phyloP scores from a whole-genome alignment of 2,888 invertebrate species.

The Heteropelma amictum region DNA sequence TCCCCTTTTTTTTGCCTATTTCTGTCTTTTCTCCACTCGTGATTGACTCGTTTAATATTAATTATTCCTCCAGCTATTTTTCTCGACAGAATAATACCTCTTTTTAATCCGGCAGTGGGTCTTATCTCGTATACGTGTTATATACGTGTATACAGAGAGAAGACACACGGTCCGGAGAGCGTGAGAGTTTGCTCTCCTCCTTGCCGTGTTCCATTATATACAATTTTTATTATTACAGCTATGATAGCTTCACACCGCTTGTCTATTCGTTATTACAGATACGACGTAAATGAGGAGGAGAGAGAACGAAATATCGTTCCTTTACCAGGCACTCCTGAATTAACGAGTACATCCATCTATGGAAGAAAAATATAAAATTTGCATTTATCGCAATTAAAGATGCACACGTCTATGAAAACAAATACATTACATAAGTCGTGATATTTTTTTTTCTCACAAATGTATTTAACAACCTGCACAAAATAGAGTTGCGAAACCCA shows the following conservation, averaged over 20 bases:
- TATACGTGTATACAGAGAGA: background rate
- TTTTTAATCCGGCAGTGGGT: background rate
- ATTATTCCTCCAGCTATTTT: constrained; percentile 44
- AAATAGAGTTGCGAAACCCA: too few relatives aligned
- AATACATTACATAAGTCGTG: too few relatives aligned
- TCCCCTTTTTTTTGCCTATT: constrained; percentile 27
- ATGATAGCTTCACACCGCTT: constrained; percentile 41
- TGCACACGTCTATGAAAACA: too few relatives aligned
- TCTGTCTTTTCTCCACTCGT: background rate
- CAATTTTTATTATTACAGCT: constrained; percentile 35
- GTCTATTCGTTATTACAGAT: constrained; percentile 13
- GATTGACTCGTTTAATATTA: constrained; percentile 51
- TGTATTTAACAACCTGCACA: too few relatives aligned
- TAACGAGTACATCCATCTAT: too few relatives aligned
- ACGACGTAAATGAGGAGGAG: background rate
- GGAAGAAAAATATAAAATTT: too few relatives aligned
- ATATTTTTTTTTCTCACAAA: too few relatives aligned
- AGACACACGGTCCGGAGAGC: constrained; percentile 17
- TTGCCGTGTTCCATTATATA: constrained; percentile 10
- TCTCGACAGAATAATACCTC: constrained; percentile 44
- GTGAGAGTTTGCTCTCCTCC: constrained; percentile 37
- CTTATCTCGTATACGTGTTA: background rate
- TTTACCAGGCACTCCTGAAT: too few relatives aligned
- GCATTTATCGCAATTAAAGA: too few relatives aligned
- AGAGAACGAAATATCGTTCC: too few relatives aligned